These are phyloP conservation scores for Rhinoderma darwinii DNA, from an alignment of 2,113 vertebrate genomes.

Conservation along the genomic window DNA sequence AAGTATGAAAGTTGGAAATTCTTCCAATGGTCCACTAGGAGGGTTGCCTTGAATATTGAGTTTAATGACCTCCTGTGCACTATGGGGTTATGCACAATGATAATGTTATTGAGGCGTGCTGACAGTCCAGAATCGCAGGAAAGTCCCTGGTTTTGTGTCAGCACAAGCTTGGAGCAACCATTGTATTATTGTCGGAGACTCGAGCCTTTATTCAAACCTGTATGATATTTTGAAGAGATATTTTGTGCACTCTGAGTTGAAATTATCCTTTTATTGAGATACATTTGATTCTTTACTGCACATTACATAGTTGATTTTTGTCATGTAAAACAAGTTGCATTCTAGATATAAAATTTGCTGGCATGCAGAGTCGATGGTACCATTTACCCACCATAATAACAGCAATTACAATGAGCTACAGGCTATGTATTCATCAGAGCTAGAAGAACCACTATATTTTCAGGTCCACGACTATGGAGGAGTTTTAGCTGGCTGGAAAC, in stretches of 20 bases:
- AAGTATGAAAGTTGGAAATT: too few species aligned
- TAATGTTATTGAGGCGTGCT: too few species aligned
- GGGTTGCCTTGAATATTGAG: too few species aligned
- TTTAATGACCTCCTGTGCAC: too few species aligned
- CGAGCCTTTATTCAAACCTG: background rate
- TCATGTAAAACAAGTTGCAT: background rate
- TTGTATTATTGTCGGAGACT: background rate
- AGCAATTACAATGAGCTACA: conserved; percentile 48
- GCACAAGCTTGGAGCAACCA: background rate
- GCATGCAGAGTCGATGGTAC: background rate
- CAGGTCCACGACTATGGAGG: background rate
- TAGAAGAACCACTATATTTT: background rate
- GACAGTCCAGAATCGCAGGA: too few species aligned
- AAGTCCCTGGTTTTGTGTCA: too few species aligned
- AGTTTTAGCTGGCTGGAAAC: conserved; percentile 14
- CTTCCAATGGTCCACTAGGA: too few species aligned
- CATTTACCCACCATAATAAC: conserved; percentile 49
- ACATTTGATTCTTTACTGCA: background rate
- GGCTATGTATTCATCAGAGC: conserved; percentile 27
- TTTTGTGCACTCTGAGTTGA: background rate
- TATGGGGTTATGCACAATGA: too few species aligned
- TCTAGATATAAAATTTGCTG: background rate
- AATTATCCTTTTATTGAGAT: background rate
- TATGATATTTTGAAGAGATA: background rate
- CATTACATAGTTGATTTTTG: background rate